Evolutionary conservation across 1,140 invertebrate species (phyloP), one percentile per base, ranked within the genome.

Genomic region (Drosophila guanche): DNA sequence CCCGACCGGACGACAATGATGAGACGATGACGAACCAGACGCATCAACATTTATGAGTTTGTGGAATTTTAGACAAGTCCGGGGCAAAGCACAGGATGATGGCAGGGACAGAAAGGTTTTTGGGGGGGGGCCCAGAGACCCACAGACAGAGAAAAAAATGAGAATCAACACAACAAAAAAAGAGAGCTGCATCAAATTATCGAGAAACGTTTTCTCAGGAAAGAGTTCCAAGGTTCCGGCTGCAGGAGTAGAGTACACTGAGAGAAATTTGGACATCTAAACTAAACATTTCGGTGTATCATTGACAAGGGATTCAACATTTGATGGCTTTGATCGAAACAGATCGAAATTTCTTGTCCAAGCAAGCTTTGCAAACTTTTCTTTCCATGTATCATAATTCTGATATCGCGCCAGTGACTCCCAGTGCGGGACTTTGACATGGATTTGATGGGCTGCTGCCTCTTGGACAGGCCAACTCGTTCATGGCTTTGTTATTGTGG

Each of bases 1-100:
- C 33, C 33, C 33, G 33, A 33, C 29, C 29, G 33, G 66, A 65
- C 55, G 53, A 65, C 72, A 61, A 45, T 54, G 76, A 72, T 61
- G 75, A 80, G 75, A 80, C 69, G 61, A 85, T 83, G 79, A 83
- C 76, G 70, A 79, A 84, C 79, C 76, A 50, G 58, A 51, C 61
- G 59, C 71, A 80, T 84, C 81, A 58, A 85, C 63, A 85, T 85
- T 80, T 86, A 85, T 85, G 80, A 86, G 81, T 85, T 85, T 85
- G 80, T 71, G 76, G 80, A 85, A 85, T 76, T 80, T 77, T 57
- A 43, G 73, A 74, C 76, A 73, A 85, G 72, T 60, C 68, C 43
- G 45, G 33, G 33, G 10, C 33, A 52, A 50, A 29, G 57, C 27
- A 48, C 47, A 52, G 12, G 48, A 37, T 12, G 10, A 27, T 14